Conservation (phyloP, 2,797 vertebrate species). For the Melanotaenia maccullochi region DNA sequence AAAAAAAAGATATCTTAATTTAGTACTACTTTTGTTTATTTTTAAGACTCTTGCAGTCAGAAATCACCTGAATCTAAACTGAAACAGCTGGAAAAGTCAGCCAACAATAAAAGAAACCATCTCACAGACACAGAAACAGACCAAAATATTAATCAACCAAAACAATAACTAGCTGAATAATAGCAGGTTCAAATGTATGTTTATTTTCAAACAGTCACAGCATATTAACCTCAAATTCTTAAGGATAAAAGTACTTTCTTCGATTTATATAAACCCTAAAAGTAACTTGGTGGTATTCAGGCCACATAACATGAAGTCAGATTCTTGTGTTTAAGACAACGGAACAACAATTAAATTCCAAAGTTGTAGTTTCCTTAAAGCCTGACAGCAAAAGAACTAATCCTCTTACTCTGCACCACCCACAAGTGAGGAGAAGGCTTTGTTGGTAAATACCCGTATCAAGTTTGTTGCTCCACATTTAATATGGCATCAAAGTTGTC, state of each 20-base stretch:
- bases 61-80: not conserved
- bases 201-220: slow-evolving; percentile 1
- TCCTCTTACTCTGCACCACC: slow-evolving; percentile 82
- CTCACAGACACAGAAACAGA: not conserved
- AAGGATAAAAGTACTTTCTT: not conserved
- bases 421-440: slow-evolving; percentile 68
- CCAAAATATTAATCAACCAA: not conserved
- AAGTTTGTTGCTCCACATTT: slow-evolving; percentile 78
- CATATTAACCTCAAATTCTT: not conserved
- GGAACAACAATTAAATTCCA: slow-evolving; percentile 81
- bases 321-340: slow-evolving; percentile 58
- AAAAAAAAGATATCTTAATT: no score
- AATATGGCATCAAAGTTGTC: slow-evolving; percentile 79
- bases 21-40: no score
- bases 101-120: not conserved
- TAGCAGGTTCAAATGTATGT: not conserved
- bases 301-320: slow-evolving; percentile 29
- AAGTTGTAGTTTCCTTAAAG: slow-evolving; percentile 68
- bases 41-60: no score
- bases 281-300: not conserved
- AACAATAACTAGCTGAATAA: not conserved
- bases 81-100: not conserved
- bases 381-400: slow-evolving; percentile 77
- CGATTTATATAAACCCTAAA: slow-evolving; percentile 1
- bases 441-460: slow-evolving; percentile 86